Percentiles rank a stretch among this genome's conserved stretches.
These are phyloP conservation scores for Sula dactylatra DNA, from an alignment of 2,113 vertebrate genomes.

Conservation along the genomic window DNA sequence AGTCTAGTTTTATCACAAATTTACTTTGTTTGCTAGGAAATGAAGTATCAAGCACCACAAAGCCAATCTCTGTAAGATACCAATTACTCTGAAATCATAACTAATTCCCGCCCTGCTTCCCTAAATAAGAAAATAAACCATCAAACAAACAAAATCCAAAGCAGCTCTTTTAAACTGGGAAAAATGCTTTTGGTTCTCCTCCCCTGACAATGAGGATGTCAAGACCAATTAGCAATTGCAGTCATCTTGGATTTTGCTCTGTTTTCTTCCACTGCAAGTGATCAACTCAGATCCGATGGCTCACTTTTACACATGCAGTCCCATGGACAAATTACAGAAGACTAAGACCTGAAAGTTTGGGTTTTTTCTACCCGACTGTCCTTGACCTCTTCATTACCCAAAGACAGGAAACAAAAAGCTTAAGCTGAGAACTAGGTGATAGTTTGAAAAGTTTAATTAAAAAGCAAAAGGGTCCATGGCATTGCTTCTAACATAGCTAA, in stretches of 20 bases:
- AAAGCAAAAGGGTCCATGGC: conserved; percentile 16
- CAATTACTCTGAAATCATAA: not conserved
- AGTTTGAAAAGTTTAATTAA: conserved; percentile 25
- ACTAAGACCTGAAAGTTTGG: not conserved
- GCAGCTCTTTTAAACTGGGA: not conserved
- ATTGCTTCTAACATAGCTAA: conserved; percentile 42
- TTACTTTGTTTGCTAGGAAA: not conserved
- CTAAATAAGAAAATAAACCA: not conserved
- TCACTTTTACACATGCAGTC: not conserved
- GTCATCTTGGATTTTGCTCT: not conserved
- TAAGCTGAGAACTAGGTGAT: not conserved
- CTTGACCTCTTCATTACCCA: not conserved
- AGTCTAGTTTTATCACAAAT: not conserved
- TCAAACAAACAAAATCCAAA: conserved; percentile 17
- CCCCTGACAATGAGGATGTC: conserved; percentile 29
- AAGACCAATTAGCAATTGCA: conserved; percentile 15
- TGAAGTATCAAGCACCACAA: not conserved
- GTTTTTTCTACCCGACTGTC: not conserved
- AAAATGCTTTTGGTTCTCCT: not conserved
- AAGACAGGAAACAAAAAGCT: conserved; percentile 16
- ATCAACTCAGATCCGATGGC: not conserved
- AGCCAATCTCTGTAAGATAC: not conserved
- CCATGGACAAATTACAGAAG: not conserved
- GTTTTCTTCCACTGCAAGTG: conserved; percentile 29
- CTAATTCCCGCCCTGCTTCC: not conserved